Evolutionary conservation across 2,113 vertebrate species (phyloP).

Genomic region (Neodon shergylaensis): DNA sequence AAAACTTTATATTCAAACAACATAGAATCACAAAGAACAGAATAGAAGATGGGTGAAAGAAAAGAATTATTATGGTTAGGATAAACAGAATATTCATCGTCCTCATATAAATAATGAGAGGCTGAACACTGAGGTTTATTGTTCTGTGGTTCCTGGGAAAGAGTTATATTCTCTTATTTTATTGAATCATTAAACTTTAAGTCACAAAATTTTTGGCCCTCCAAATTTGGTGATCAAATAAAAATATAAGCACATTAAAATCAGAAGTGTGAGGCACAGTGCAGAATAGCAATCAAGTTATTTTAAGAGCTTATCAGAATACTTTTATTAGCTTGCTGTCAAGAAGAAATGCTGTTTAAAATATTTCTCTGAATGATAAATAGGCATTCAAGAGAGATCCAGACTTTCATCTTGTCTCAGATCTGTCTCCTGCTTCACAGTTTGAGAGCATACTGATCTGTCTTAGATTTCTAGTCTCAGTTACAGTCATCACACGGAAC

Average conservation of each 20-base stretch:
- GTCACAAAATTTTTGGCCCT: slow-evolving; percentile 5
- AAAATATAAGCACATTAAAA: slow-evolving; percentile 52
- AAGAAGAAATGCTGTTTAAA: slow-evolving; percentile 48
- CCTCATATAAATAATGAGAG: not conserved
- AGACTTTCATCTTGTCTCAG: slow-evolving; percentile 63
- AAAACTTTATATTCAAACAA: not conserved
- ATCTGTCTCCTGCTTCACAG: slow-evolving; percentile 62
- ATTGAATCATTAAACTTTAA: slow-evolving; percentile 5
- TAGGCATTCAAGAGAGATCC: slow-evolving; percentile 50
- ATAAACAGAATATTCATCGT: not conserved
- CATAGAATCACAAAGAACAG: not conserved
- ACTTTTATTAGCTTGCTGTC: slow-evolving; percentile 71
- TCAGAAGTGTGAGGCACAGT: slow-evolving; percentile 1
- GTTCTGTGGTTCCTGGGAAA: slow-evolving; percentile 11
- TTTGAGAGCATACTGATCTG: slow-evolving; percentile 56
- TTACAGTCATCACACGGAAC: slow-evolving; percentile 30
- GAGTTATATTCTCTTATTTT: not conserved
- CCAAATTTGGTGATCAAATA: slow-evolving; percentile 30
- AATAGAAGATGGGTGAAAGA: not conserved
- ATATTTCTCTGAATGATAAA: slow-evolving; percentile 73
- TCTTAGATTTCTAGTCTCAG: slow-evolving; percentile 52
- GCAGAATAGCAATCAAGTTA: slow-evolving; percentile 58
- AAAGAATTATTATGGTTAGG: not conserved
- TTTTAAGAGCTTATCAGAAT: slow-evolving; percentile 63
- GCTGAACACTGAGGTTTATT: not conserved